phyloP scores from a whole-genome alignment of 2,113 vertebrate genomes.

The Theristicus caerulescens region DNA sequence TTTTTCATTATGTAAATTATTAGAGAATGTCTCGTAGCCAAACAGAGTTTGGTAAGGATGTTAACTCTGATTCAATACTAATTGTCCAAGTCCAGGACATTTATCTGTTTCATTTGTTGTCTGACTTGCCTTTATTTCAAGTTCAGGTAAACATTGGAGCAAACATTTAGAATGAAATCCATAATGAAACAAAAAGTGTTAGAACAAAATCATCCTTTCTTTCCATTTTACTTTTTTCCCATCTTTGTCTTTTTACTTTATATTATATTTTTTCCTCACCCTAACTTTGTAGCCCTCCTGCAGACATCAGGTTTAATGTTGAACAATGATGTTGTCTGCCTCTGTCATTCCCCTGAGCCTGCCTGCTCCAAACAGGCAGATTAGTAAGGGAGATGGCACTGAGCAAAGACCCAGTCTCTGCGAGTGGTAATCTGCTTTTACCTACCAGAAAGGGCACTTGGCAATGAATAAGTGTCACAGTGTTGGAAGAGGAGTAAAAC shows the following conservation, averaged over 20 bases:
- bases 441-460: not conserved
- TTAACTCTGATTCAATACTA: not conserved
- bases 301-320: not conserved
- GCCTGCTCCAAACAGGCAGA: not conserved
- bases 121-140: not conserved
- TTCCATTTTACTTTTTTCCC: not conserved
- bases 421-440: not conserved
- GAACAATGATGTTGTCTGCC: not conserved
- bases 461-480: not conserved
- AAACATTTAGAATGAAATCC: not conserved
- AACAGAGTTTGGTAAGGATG: not conserved
- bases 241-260: not conserved
- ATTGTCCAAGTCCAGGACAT: not conserved
- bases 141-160: not conserved
- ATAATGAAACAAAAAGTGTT: not conserved
- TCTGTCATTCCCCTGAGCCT: not conserved
- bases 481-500: constrained; percentile 10
- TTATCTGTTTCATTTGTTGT: not conserved
- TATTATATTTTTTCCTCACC: not conserved
- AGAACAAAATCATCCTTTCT: not conserved
- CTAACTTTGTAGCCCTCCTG: not conserved
- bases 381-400: not conserved
- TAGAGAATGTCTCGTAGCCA: not conserved
- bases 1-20: not conserved
- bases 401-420: not conserved